These are phyloP conservation scores for Agrotis segetum DNA, from an alignment of 2,888 invertebrate genomes.

Conservation along the genomic window DNA sequence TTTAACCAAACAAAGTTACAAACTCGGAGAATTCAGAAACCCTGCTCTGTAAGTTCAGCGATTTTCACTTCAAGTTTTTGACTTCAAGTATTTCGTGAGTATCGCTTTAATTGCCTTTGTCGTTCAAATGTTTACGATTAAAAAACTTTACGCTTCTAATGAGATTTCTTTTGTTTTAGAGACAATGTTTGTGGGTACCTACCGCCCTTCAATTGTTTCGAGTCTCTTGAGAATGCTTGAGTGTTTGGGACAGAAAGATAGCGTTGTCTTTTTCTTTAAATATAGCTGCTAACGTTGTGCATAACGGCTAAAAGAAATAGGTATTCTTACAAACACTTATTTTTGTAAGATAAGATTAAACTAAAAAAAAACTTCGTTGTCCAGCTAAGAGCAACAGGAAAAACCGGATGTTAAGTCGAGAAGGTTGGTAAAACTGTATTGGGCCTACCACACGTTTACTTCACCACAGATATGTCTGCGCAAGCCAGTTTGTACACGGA, in stretches of 20 bases:
- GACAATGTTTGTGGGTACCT: conserved; percentile 43
- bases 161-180: conserved; percentile 65
- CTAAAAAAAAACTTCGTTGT: no score
- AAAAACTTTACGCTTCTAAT: conserved; percentile 62
- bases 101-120: conserved; percentile 60
- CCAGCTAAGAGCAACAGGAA: no score
- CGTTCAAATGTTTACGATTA: conserved; percentile 62
- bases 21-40: conserved; percentile 54
- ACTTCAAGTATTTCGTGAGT: conserved; percentile 57
- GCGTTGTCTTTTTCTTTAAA: conserved; percentile 9
- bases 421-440: no score
- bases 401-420: no score
- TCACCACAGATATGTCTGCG: no score
- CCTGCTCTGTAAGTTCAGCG: conserved; percentile 37
- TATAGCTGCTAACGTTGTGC: neutral
- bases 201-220: conserved; percentile 41
- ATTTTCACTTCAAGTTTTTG: conserved; percentile 55
- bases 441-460: no score
- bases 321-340: no score
- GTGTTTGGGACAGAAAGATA: conserved; percentile 18
- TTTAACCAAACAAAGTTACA: conserved; percentile 44
- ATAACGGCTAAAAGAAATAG: neutral
- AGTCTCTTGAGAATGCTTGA: conserved; percentile 19
- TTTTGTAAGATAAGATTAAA: no score
- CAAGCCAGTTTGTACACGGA: no score